Conservation (phyloP, 2,888 invertebrate species). For the Phragmatobia fuliginosa region DNA sequence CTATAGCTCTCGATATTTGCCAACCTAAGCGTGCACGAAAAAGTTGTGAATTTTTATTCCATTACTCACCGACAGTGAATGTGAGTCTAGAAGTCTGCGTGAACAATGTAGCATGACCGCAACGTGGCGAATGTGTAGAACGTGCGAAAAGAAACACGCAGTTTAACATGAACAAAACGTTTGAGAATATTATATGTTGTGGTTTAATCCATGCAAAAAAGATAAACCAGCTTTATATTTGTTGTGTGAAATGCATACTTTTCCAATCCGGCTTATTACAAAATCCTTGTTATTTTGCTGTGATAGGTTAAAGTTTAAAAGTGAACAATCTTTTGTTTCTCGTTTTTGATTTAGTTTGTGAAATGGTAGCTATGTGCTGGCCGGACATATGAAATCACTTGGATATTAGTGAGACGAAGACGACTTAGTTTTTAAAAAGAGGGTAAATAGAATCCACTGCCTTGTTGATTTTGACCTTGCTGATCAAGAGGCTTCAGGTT, state of each 20-base stretch:
- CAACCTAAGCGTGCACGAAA: constrained; percentile 10
- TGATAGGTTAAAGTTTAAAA: no score
- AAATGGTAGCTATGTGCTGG: no score
- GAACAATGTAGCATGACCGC: constrained; percentile 21
- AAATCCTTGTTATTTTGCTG: not conserved
- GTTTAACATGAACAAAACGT: constrained; percentile 12
- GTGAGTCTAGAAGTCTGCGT: constrained; percentile 16
- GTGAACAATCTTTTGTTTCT: no score
- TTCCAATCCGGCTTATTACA: not conserved
- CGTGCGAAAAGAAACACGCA: constrained; percentile 19
- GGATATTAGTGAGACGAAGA: no score
- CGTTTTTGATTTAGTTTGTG: no score
- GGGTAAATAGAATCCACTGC: no score
- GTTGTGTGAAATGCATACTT: constrained; percentile 5
- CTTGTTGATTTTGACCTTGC: no score
- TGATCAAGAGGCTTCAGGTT: no score
- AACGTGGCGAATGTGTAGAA: constrained; percentile 21
- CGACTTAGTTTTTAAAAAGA: no score
- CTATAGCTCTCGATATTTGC: not conserved
- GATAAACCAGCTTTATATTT: not conserved
- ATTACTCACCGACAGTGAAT: constrained; percentile 18
- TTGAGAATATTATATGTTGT: constrained; percentile 16
- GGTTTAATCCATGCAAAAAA: constrained; percentile 16
- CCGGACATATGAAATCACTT: no score
- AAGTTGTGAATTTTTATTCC: constrained; percentile 25